These are phyloP conservation scores for Sarcophaga bullata DNA, from an alignment of 1,140 invertebrate species.

Conservation along the genomic window DNA sequence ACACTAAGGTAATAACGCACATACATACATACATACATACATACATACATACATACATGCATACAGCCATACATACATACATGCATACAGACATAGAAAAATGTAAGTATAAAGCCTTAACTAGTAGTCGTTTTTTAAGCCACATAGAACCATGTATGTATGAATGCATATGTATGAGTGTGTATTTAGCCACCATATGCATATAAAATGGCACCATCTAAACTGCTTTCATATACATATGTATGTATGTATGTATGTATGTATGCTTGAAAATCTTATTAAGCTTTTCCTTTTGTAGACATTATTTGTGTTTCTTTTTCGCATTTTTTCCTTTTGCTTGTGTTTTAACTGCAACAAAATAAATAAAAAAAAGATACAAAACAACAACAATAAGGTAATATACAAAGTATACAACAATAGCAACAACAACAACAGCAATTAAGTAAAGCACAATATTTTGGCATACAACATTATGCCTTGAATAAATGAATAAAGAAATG, in stretches of 20 bases:
- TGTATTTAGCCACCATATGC: too few relatives aligned
- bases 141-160: too few relatives aligned
- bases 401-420: not conserved
- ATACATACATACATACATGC: not conserved
- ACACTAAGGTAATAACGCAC: not conserved
- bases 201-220: not conserved
- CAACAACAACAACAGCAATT: not conserved
- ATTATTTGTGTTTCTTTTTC: too few relatives aligned
- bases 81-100: too few relatives aligned
- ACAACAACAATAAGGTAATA: not conserved
- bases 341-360: not conserved
- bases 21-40: not conserved
- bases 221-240: not conserved
- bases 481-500: not conserved
- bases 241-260: not conserved
- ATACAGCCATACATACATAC: not conserved
- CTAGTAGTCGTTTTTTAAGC: too few relatives aligned
- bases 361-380: not conserved
- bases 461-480: not conserved
- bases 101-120: too few relatives aligned
- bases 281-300: not conserved
- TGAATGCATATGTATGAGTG: too few relatives aligned
- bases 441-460: not conserved
- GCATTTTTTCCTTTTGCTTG: not conserved
- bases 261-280: constrained; percentile 12